Percentiles rank a stretch among this genome's conserved stretches.
phyloP scores from a whole-genome alignment of 2,113 vertebrate genomes.

The Caranx ignobilis region DNA sequence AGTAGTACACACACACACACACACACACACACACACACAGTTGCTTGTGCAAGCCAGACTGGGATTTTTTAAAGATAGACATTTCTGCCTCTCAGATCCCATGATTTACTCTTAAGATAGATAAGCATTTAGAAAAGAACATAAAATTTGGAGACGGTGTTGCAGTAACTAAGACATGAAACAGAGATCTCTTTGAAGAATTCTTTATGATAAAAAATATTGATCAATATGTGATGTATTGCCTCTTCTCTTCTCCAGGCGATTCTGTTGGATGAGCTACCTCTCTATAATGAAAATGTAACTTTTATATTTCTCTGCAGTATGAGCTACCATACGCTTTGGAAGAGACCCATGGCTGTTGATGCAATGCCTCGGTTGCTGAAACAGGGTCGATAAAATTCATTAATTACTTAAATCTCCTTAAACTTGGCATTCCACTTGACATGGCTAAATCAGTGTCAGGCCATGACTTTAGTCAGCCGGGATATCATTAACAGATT shows the following conservation, averaged over 20 bases:
- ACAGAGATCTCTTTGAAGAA: constrained; percentile 6
- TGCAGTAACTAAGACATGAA: background rate
- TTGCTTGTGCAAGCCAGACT: background rate
- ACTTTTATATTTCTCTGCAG: constrained; percentile 44
- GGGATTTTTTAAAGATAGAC: background rate
- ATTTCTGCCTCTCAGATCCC: background rate
- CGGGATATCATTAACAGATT: constrained; percentile 24
- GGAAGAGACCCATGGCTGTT: constrained; percentile 18
- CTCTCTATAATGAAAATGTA: constrained; percentile 32
- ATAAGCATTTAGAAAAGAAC: background rate
- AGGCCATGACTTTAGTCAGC: constrained; percentile 28
- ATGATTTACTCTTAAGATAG: background rate
- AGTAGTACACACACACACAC: too few species aligned
- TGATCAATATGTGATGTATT: constrained; percentile 35
- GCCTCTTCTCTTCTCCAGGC: background rate
- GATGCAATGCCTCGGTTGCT: constrained; percentile 47
- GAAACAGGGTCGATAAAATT: constrained; percentile 55
- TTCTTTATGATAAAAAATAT: constrained; percentile 21
- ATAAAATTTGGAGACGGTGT: background rate
- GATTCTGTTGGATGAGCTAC: constrained; percentile 32
- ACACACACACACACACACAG: background rate
- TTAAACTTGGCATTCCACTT: constrained; percentile 55
- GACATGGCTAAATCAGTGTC: constrained; percentile 44
- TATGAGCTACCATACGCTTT: background rate
- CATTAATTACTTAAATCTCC: constrained; percentile 64